These are phyloP conservation scores for Chaetodon trifasciatus DNA, from an alignment of 2,797 vertebrate genomes.

Conservation along the genomic window DNA sequence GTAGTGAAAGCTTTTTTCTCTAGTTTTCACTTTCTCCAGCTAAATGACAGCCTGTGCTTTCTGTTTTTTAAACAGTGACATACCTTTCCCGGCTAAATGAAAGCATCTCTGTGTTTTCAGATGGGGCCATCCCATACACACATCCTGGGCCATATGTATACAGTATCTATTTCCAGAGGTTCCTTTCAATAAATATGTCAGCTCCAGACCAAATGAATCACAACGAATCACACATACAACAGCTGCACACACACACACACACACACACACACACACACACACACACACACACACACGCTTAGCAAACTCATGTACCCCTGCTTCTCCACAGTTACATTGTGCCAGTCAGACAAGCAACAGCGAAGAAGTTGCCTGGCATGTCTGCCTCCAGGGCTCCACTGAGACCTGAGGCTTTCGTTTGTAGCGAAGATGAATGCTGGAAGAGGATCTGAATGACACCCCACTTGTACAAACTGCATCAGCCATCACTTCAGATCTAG, in stretches of 20 bases:
- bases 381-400: slow-evolving; percentile 56
- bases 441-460: slow-evolving; percentile 72
- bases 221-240: slow-evolving; percentile 37
- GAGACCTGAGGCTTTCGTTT: slow-evolving; percentile 69
- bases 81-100: slow-evolving; percentile 2
- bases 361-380: slow-evolving; percentile 59
- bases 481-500: slow-evolving; percentile 76
- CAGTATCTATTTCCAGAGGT: slow-evolving; percentile 29
- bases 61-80: neutral
- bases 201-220: slow-evolving; percentile 20
- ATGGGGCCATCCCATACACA: slow-evolving; percentile 17
- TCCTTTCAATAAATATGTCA: slow-evolving; percentile 46
- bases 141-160: neutral
- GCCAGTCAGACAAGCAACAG: slow-evolving; percentile 62
- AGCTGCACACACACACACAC: slow-evolving; percentile 2
- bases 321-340: slow-evolving; percentile 39
- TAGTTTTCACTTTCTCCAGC: neutral
- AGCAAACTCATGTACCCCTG: slow-evolving; percentile 31
- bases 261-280: neutral
- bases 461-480: slow-evolving; percentile 62
- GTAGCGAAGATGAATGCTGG: slow-evolving; percentile 74
- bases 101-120: slow-evolving; percentile 16
- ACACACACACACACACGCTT: slow-evolving; percentile 8
- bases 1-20: neutral
- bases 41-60: slow-evolving; percentile 13